Percentiles rank a stretch among this genome's conserved stretches.
phyloP scores from a whole-genome alignment of 2,797 vertebrate species.

The Odontamblyopus lacepedii region DNA sequence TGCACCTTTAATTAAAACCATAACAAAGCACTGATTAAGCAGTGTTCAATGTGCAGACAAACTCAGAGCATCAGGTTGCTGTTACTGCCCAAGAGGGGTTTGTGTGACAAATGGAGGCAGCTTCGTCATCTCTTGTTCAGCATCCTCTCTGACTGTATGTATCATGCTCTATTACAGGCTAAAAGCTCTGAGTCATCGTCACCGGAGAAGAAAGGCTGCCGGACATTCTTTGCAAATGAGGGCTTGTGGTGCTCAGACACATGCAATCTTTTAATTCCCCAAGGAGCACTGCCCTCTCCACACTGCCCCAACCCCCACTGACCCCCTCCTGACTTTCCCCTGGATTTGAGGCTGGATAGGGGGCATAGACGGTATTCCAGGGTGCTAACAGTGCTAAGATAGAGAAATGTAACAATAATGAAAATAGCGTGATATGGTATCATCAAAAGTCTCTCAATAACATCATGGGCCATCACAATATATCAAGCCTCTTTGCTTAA shows the following conservation, averaged over 20 bases:
- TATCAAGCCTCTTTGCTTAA: too few species aligned
- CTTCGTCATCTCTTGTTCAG: slow-evolving; percentile 49
- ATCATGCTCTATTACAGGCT: slow-evolving; percentile 66
- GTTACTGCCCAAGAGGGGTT: slow-evolving; percentile 41
- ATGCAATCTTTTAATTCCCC: slow-evolving; percentile 56
- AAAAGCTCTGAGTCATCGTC: slow-evolving; percentile 73
- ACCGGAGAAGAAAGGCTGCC: slow-evolving; percentile 31
- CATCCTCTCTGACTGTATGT: slow-evolving; percentile 60
- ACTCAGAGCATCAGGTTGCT: slow-evolving; percentile 53
- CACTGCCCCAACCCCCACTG: slow-evolving; percentile 6
- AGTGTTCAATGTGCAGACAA: slow-evolving; percentile 24
- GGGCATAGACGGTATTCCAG: slow-evolving; percentile 66
- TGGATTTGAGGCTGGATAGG: slow-evolving; percentile 42
- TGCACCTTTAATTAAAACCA: slow-evolving; percentile 18
- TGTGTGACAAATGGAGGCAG: slow-evolving; percentile 54
- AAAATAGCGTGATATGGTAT: too few species aligned
- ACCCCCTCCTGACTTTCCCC: slow-evolving; percentile 14
- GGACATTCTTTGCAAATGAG: slow-evolving; percentile 68
- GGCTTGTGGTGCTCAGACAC: slow-evolving; percentile 50
- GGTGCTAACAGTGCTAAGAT: slow-evolving; percentile 42
- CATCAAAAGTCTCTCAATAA: too few species aligned
- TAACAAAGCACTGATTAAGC: slow-evolving; percentile 16
- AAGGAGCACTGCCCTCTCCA: slow-evolving; percentile 11
- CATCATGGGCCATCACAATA: too few species aligned
- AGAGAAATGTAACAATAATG: too few species aligned